Evolutionary conservation across 2,797 vertebrate species (phyloP), one percentile per base, ranked within the genome.

Genomic region (Bradypodion pumilum): DNA sequence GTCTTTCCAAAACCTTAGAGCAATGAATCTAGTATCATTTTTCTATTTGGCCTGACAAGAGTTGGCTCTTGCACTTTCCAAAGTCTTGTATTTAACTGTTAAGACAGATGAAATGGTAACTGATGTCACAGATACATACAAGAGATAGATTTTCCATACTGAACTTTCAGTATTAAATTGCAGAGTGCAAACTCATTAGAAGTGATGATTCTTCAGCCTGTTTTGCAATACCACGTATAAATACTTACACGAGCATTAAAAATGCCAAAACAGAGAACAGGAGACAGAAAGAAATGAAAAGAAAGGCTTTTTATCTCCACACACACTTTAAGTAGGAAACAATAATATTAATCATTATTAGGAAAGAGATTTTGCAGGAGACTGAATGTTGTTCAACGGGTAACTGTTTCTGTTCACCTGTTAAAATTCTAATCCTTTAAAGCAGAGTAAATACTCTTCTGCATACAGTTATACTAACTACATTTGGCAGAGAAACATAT

Each of bases 11-110:
- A 86, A 72, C 63, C 63, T 44, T 75, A 70, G 70, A 83, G 74
- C 87, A 69, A 88, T 89, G 88, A 90, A 89, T 76, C 82, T 40
- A 84, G 62, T 89, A 74, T 92, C 72, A 73, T 91, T 91, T 92
- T 94, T 91, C 80, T 89, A 92, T 88, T 83, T 82, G 68, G 86
- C 80, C 90, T 90, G 63, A 87, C 86, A 80, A 32, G 88, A 89
- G 40, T 32, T 69, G 42, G 81, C 88, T 72, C 85, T 88, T 82
- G 72, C 23, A 79, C 37, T 79, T 88, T 89, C 78, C 82, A 88
- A 88, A 92, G 87, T 70, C 5, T 73, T 73, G 84, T 88, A 80
- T 80, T 91, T 78, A 15, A 82, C 89, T 90, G 65, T 91, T 89
- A 83, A 90, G 90, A 78, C 89, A 90, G 92, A 92, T 88, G 77